Conservation (phyloP, 2,113 vertebrate genomes). For the Cephalophus harveyi region DNA sequence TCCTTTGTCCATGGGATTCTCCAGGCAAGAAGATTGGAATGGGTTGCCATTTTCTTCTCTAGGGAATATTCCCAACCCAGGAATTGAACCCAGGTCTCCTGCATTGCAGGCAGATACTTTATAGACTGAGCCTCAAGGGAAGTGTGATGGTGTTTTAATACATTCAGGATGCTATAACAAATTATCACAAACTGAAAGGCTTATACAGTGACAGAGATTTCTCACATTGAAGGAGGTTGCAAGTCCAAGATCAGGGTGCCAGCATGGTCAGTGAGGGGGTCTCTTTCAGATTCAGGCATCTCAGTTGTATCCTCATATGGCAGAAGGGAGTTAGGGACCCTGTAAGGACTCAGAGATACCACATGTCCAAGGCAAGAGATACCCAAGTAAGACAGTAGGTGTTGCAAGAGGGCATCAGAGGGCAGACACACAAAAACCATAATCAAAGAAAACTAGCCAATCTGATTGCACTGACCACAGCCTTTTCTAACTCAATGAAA, state of each 20-base stretch:
- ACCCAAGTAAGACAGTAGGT: too few species aligned
- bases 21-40: background rate
- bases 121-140: background rate
- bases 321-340: background rate
- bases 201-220: background rate
- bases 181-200: background rate
- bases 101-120: background rate
- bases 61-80: background rate
- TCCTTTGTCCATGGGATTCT: background rate
- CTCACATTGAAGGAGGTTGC: background rate
- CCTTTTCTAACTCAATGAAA: too few species aligned
- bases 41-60: background rate
- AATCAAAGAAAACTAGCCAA: too few species aligned
- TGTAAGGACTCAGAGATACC: too few species aligned
- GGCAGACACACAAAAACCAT: too few species aligned
- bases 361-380: too few species aligned
- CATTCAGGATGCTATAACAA: background rate
- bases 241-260: background rate
- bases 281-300: background rate
- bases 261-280: too few species aligned
- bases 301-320: background rate
- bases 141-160: background rate
- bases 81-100: background rate
- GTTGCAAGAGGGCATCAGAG: too few species aligned
- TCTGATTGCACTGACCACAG: accelerated